Evolutionary conservation across 1,140 invertebrate species (phyloP), one percentile per base, ranked within the genome.

Genomic region (Aplysia californica): DNA sequence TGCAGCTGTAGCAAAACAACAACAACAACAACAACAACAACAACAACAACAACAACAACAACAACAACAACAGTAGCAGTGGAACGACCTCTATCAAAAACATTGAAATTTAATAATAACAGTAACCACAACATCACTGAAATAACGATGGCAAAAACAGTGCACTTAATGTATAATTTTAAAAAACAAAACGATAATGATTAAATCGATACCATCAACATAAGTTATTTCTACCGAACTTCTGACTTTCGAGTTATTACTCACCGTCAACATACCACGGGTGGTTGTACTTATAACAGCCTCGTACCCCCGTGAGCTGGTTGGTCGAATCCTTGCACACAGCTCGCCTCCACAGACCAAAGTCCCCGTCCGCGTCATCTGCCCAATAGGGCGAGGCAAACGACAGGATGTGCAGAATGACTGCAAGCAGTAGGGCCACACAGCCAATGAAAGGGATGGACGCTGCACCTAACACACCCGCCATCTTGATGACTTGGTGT

Each of bases 341-440:
- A n/a, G n/a, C n/a, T n/a, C n/a, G n/a, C 39, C 80, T 75, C 83
- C 83, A 84, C 18, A 84, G 66, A 0, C 83, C 84, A 59, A 81
- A 76, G 59, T 75, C 70, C 1, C 65, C 58, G 1, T 50, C 35
- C 29, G 79, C 80, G 59, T 77, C 73, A 31, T 18, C 38, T 2
- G 81, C 75, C 84, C 84, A 85, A 68, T 81, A 81, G 5, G 84
- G 81, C 29, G 84, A 67, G 20, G 83, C 83, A 26, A 80, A 80
- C 29, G 79, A 61, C n/a, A 85, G 75, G 33, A 85, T 79, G 36
- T 82, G 79, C 35, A 83, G 64, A 23, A 83, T 73, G 26, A 78
- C 78, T 10, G 78, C 79, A 3, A 73, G 74, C 15, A 85, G 59
- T 4, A 84, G 76, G 29, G 78, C 78, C 20, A 83, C 67, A 66